Conservation (phyloP, 2,113 vertebrate species). For the Podilymbus podiceps region DNA sequence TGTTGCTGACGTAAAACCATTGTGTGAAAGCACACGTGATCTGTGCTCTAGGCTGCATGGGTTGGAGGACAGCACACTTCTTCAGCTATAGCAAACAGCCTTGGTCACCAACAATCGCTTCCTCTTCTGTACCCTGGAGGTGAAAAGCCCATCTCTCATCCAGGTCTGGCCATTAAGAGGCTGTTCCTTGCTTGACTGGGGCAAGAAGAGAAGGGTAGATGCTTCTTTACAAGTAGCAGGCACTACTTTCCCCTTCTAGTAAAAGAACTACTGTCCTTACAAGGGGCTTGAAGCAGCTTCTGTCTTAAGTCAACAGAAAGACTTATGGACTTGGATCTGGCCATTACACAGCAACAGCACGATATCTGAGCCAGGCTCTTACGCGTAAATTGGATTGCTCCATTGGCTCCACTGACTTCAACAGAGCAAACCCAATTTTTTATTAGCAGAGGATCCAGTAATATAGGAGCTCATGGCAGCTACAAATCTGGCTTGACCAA, state of each 20-base stretch:
- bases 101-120: fast-evolving
- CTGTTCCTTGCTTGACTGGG: background rate
- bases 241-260: background rate
- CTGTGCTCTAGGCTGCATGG: background rate
- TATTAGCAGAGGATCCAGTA: background rate
- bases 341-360: background rate
- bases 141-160: background rate
- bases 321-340: background rate
- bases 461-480: background rate
- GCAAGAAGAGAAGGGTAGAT: background rate
- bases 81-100: background rate
- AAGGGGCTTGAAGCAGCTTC: background rate
- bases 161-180: background rate
- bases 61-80: background rate
- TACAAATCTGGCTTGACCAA: background rate
- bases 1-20: background rate
- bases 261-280: background rate
- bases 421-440: background rate
- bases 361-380: background rate
- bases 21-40: background rate
- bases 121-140: background rate
- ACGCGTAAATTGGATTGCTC: background rate
- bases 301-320: background rate
- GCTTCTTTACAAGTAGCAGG: background rate
- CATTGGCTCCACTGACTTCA: background rate